phyloP scores from a whole-genome alignment of 1,140 invertebrate genomes.

The Drosophila malerkotliana region DNA sequence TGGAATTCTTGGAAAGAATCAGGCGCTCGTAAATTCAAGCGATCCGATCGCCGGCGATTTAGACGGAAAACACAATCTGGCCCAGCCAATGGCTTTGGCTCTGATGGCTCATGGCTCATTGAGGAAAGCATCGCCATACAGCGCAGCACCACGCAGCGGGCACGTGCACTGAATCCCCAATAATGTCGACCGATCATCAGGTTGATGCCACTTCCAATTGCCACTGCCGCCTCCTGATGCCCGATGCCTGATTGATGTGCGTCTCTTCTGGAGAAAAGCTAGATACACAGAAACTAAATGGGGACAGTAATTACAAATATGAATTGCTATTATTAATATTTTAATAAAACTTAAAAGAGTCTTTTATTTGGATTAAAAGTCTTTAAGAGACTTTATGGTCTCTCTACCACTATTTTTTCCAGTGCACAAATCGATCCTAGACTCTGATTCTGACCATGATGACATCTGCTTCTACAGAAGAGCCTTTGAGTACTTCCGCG shows the following conservation, averaged over 20 bases:
- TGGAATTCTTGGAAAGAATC: conserved; percentile 61
- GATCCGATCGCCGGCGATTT: conserved; percentile 67
- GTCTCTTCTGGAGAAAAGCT: conserved; percentile 65
- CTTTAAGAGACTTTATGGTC: no score
- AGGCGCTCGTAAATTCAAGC: conserved; percentile 72
- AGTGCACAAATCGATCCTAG: conserved; percentile 11
- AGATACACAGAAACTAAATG: neutral
- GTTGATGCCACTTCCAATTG: conserved; percentile 41
- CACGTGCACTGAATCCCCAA: conserved; percentile 70
- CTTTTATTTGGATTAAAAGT: no score
- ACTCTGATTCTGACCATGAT: conserved; percentile 18
- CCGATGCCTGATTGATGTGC: conserved; percentile 67
- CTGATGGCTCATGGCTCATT: conserved; percentile 54
- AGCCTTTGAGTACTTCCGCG: conserved; percentile 65
- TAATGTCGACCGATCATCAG: conserved; percentile 31
- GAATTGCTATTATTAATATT: no score
- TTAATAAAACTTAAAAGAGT: no score
- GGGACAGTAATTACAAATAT: neutral
- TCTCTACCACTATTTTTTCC: neutral
- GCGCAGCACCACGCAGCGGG: conserved; percentile 41
- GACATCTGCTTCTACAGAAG: conserved; percentile 62
- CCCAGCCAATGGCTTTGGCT: neutral
- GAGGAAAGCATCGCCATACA: conserved; percentile 54
- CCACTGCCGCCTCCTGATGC: conserved; percentile 8
- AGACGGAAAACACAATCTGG: conserved; percentile 71